These are phyloP conservation scores for Wasmannia auropunctata DNA, from an alignment of 1,140 invertebrate species.

Conservation along the genomic window DNA sequence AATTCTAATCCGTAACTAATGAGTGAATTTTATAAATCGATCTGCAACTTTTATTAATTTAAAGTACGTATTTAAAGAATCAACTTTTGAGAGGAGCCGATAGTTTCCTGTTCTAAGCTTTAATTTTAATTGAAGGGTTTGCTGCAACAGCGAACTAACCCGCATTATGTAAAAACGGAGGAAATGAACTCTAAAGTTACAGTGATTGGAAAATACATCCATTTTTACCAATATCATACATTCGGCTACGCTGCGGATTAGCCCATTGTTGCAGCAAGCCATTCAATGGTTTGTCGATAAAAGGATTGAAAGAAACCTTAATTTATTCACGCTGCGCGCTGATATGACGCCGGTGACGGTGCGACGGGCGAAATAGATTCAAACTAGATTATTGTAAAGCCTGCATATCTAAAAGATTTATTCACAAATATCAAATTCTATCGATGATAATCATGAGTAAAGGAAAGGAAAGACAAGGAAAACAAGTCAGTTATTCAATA, in stretches of 20 bases:
- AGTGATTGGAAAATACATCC: too few species aligned
- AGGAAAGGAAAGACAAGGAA: neutral
- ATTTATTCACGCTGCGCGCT: neutral
- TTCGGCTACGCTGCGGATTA: too few species aligned
- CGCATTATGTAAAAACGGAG: too few species aligned
- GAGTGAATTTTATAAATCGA: neutral
- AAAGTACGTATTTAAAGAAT: neutral
- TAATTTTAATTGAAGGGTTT: neutral
- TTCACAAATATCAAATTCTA: neutral
- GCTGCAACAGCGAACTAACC: too few species aligned
- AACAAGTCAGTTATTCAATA: neutral
- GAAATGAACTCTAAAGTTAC: too few species aligned
- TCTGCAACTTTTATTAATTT: neutral
- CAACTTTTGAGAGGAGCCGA: neutral
- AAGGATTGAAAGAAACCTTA: neutral
- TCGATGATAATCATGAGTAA: neutral
- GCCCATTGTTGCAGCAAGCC: too few species aligned
- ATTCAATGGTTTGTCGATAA: neutral
- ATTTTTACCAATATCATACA: too few species aligned
- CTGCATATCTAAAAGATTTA: neutral
- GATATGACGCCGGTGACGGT: neutral
- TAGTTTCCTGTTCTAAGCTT: neutral
- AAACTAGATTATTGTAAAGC: neutral
- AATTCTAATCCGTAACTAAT: neutral
- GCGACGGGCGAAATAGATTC: neutral